A percentile compares a stretch with the other conserved stretches of the same genome.
Conservation (phyloP, 2,113 vertebrate genomes). For the Miniopterus natalensis region DNA sequence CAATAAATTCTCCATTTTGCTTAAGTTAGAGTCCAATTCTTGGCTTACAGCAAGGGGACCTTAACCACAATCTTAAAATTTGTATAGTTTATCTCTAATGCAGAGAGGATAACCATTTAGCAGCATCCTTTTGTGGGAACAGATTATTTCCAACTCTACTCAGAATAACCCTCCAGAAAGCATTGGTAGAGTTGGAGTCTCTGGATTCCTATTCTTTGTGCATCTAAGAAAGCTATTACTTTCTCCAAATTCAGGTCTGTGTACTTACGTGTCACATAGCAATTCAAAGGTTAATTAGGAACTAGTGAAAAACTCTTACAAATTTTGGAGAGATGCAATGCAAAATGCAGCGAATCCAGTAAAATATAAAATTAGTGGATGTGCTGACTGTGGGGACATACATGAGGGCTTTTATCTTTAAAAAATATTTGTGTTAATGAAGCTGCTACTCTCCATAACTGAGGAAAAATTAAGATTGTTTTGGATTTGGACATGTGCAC, state of each 20-base stretch:
- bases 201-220: not conserved
- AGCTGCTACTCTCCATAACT: not conserved
- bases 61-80: slow-evolving; percentile 25
- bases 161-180: not conserved
- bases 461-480: not conserved
- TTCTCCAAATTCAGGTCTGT: not conserved
- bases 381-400: not conserved
- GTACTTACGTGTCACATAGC: not conserved
- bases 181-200: not conserved
- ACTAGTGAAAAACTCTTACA: not conserved
- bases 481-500: not conserved
- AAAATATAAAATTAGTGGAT: slow-evolving; percentile 14
- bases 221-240: not conserved
- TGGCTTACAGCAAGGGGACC: not conserved
- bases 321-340: not conserved
- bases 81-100: not conserved
- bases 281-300: not conserved
- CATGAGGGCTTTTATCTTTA: not conserved
- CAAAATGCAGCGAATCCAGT: not conserved
- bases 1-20: not conserved
- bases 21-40: not conserved
- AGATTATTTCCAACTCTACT: not conserved
- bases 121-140: not conserved
- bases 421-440: not conserved
- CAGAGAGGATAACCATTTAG: not conserved